These are phyloP conservation scores for Terebella lapidaria DNA, from an alignment of 2,888 invertebrate species.

Conservation along the genomic window DNA sequence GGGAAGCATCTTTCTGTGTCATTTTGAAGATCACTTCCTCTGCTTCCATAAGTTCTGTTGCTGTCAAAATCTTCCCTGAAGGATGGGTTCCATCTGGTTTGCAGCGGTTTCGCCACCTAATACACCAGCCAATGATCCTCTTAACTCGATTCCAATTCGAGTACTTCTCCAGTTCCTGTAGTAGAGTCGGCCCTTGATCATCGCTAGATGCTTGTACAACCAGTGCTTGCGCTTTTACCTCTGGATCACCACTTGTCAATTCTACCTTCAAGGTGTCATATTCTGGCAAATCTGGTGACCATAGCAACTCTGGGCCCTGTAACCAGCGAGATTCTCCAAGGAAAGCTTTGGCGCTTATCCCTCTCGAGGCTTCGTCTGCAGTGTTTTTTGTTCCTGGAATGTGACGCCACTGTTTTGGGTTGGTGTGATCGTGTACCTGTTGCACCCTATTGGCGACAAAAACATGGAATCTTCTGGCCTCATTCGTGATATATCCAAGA, in stretches of 20 bases:
- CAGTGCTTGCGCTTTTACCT: too few relatives aligned
- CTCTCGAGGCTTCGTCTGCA: constrained; percentile 25
- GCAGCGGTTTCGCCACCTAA: too few relatives aligned
- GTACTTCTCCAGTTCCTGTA: background rate
- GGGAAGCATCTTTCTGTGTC: background rate
- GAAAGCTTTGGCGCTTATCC: constrained; percentile 8
- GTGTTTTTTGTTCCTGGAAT: constrained; percentile 22
- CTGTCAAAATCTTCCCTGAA: background rate
- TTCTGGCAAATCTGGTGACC: background rate
- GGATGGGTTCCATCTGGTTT: too few relatives aligned
- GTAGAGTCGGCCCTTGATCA: background rate
- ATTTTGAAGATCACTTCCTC: background rate
- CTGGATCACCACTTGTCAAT: too few relatives aligned
- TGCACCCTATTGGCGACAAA: constrained; percentile 31
- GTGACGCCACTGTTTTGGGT: constrained; percentile 25
- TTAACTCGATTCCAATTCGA: constrained; percentile 3
- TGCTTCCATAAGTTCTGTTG: background rate
- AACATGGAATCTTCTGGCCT: constrained; percentile 24
- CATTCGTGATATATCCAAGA: constrained; percentile 27
- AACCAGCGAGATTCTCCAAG: constrained; percentile 1
- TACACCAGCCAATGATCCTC: background rate
- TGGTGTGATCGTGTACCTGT: constrained; percentile 18
- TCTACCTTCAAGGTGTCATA: too few relatives aligned
- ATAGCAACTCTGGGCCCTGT: constrained; percentile 6
- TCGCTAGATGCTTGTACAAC: too few relatives aligned